Evolutionary conservation across 2,113 vertebrate genomes (phyloP).

Genomic region (Falcunculus frontatus): DNA sequence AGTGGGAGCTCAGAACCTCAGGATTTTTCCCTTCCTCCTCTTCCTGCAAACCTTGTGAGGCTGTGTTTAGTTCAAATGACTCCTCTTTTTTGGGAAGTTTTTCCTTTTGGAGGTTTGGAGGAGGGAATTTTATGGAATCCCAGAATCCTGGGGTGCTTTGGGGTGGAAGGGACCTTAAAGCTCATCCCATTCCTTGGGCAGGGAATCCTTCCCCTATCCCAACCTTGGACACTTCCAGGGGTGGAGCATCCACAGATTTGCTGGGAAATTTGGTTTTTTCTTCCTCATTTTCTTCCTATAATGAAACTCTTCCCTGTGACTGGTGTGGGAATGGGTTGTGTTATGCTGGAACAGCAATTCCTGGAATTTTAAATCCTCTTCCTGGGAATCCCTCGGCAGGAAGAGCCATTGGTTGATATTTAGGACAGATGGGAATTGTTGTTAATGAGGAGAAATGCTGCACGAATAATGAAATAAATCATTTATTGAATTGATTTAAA

Average conservation of each 20-base stretch:
- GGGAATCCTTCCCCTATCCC: background rate
- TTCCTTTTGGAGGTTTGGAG: background rate
- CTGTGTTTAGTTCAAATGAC: background rate
- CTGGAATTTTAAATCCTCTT: background rate
- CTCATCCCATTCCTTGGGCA: background rate
- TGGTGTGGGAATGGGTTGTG: background rate
- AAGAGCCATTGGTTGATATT: background rate
- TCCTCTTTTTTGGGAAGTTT: background rate
- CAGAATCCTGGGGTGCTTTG: background rate
- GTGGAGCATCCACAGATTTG: background rate
- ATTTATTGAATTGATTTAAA: background rate
- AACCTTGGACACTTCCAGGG: background rate
- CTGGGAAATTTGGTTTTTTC: background rate
- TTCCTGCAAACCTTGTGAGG: background rate
- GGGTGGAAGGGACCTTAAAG: background rate
- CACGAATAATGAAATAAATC: background rate
- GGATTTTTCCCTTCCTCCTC: background rate
- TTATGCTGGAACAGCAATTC: background rate
- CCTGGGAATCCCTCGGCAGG: background rate
- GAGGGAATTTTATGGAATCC: too few species aligned
- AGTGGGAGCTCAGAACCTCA: background rate
- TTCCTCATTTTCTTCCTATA: background rate
- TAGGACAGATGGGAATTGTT: background rate
- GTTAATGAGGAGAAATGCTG: background rate
- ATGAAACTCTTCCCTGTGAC: background rate